Conservation (phyloP, 2,797 vertebrate species). For the Leptoclinus maculatus region DNA sequence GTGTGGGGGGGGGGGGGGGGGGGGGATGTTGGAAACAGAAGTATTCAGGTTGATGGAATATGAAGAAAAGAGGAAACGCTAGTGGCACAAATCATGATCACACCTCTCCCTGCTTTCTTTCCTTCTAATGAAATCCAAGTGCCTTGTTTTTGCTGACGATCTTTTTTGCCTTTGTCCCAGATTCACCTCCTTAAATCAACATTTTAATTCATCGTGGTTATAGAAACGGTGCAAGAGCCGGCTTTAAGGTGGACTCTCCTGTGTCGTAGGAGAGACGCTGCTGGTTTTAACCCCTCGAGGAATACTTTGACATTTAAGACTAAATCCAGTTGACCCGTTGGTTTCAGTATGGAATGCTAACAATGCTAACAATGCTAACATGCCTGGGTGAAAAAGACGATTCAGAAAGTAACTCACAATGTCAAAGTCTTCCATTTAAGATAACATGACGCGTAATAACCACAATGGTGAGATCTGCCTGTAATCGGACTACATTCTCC, state of each 20-base stretch:
- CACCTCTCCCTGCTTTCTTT: slow-evolving; percentile 68
- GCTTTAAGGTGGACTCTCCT: slow-evolving; percentile 17
- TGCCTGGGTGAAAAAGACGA: slow-evolving; percentile 16
- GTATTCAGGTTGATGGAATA: slow-evolving; percentile 62
- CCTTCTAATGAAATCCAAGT: slow-evolving; percentile 74
- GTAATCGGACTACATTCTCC: slow-evolving; percentile 47
- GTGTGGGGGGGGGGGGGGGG: neutral
- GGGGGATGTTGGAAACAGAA: slow-evolving; percentile 18
- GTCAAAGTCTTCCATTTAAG: slow-evolving; percentile 49
- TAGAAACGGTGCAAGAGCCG: slow-evolving; percentile 8
- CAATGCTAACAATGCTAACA: slow-evolving; percentile 38
- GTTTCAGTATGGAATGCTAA: slow-evolving; percentile 35
- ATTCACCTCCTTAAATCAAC: slow-evolving; percentile 46
- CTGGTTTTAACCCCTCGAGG: slow-evolving; percentile 32
- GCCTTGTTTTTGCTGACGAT: slow-evolving; percentile 76
- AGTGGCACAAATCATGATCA: slow-evolving; percentile 70
- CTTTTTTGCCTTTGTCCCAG: slow-evolving; percentile 61
- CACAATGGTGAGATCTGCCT: slow-evolving; percentile 38
- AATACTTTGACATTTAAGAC: slow-evolving; percentile 41
- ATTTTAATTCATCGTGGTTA: slow-evolving; percentile 12
- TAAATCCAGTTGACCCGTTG: slow-evolving; percentile 10
- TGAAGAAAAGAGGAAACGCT: slow-evolving; percentile 52
- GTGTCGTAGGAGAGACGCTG: slow-evolving; percentile 9
- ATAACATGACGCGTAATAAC: neutral
- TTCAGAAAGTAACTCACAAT: neutral